phyloP scores from a whole-genome alignment of 1,140 invertebrate species.

The Psix sp. region DNA sequence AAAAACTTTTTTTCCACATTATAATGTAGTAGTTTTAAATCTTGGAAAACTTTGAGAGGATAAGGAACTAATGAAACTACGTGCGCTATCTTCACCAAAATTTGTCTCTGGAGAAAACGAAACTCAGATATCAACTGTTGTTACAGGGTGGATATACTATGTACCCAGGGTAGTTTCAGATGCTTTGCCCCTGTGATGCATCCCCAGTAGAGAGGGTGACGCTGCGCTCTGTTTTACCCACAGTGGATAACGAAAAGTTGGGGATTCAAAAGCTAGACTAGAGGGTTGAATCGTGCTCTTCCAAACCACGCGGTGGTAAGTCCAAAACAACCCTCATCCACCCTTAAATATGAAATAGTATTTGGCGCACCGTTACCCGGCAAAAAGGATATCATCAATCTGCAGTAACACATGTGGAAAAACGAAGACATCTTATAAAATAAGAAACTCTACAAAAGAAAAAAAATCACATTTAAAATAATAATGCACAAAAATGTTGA shows the following conservation, averaged over 20 bases:
- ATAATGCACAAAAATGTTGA: too few relatives aligned
- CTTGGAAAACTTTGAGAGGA: too few relatives aligned
- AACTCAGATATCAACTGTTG: constrained; percentile 55
- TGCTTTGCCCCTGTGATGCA: constrained; percentile 9
- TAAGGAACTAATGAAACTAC: constrained; percentile 13
- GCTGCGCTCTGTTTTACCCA: constrained; percentile 70
- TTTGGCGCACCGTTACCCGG: too few relatives aligned
- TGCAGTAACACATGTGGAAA: too few relatives aligned
- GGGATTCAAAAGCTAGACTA: constrained; percentile 24
- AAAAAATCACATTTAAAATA: too few relatives aligned
- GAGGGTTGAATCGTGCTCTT: constrained; percentile 64
- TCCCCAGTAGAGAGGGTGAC: constrained; percentile 26
- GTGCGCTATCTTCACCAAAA: constrained; percentile 14
- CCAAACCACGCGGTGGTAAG: constrained; percentile 69
- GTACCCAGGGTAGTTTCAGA: too few relatives aligned
- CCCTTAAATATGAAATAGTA: too few relatives aligned
- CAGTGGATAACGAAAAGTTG: constrained; percentile 63
- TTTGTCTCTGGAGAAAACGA: not conserved
- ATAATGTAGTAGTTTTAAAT: not conserved
- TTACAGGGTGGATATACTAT: constrained; percentile 59
- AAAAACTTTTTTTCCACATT: not conserved
- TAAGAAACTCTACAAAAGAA: too few relatives aligned
- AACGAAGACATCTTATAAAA: too few relatives aligned
- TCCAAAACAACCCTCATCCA: constrained; percentile 37
- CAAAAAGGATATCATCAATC: too few relatives aligned